phyloP scores from a whole-genome alignment of 2,888 invertebrate genomes.

The Exocentrus adspersus region DNA sequence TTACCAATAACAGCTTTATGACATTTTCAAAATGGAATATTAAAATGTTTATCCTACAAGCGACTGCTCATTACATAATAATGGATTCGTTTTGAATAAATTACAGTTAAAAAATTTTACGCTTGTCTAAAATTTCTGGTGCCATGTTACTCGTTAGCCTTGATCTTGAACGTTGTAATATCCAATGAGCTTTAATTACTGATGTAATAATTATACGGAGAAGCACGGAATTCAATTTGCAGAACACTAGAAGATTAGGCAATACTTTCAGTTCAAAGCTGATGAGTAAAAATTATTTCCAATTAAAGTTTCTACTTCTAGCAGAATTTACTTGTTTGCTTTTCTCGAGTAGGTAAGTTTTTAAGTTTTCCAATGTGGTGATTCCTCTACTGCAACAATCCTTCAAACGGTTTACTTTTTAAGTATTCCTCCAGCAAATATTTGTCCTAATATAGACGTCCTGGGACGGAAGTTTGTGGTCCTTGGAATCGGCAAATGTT shows the following conservation, averaged over 20 bases:
- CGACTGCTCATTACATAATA: neutral
- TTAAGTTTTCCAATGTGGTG: neutral
- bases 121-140: neutral
- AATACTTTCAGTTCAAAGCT: no score
- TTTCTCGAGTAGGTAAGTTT: no score
- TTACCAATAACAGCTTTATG: neutral
- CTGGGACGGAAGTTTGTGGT: slow-evolving; percentile 30
- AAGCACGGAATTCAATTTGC: neutral
- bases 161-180: neutral
- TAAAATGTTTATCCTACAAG: neutral
- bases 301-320: no score
- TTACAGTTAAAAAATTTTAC: neutral
- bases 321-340: no score
- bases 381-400: neutral
- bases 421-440: slow-evolving; percentile 12
- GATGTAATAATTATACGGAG: no score
- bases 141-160: neutral
- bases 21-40: neutral
- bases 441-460: slow-evolving; percentile 9
- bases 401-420: neutral
- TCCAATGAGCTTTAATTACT: no score
- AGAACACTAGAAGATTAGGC: no score
- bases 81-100: neutral
- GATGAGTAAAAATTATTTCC: no score
- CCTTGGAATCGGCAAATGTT: slow-evolving; percentile 28